Conservation (phyloP, 2,113 vertebrate species). For the Panthera tigris region DNA sequence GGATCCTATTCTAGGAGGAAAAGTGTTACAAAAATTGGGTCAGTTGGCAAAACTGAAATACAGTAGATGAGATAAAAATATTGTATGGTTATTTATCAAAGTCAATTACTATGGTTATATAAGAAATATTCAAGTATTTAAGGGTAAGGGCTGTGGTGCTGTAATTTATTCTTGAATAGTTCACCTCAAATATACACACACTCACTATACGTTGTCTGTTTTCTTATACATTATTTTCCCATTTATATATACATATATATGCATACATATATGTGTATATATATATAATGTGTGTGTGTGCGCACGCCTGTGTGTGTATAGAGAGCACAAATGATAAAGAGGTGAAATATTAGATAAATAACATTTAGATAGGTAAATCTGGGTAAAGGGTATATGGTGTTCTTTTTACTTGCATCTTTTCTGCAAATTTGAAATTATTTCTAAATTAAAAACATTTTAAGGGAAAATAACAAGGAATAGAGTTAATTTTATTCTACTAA, state of each 20-base stretch:
- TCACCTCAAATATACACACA: background rate
- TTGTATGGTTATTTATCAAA: background rate
- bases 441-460: background rate
- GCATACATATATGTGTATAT: too few species aligned
- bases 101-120: background rate
- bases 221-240: background rate
- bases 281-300: too few species aligned
- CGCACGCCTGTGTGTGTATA: background rate
- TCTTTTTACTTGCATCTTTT: background rate
- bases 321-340: background rate
- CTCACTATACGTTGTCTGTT: background rate
- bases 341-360: background rate
- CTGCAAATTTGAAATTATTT: background rate
- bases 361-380: background rate
- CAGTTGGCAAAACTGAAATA: background rate
- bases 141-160: background rate
- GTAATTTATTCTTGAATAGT: background rate
- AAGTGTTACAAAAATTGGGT: background rate
- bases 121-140: background rate
- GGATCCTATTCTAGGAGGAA: background rate
- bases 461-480: background rate
- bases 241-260: background rate
- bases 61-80: background rate
- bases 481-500: background rate
- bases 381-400: background rate